Evolutionary conservation across 2,888 invertebrate genomes (phyloP), one percentile per base, ranked within the genome.

Genomic region (Pseudococcus jackbeardsleyi): DNA sequence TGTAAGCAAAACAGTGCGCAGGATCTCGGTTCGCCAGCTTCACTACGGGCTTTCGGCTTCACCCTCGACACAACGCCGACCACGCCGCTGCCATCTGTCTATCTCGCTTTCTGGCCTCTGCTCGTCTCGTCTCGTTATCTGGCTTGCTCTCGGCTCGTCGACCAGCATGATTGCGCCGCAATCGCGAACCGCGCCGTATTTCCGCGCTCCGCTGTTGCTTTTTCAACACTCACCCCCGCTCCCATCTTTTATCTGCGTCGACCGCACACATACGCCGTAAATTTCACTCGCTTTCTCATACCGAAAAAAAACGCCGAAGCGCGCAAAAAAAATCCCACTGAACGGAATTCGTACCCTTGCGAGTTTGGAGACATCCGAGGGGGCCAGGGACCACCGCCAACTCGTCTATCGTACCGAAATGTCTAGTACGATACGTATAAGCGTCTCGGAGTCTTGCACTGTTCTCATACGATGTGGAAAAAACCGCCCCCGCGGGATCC

Each of bases 1-100:
- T 82, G 79, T 82, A 46, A 82, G 79, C 46, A 46, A 82, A 46
- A 46, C 19, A 82, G 42, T 82, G 79, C 79, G 79, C 79, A 82
- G 79, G 79, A 82, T 82, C 79, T 82, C 17, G 42, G 79, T 82
- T 82, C 79, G 19, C 79, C 42, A 46, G 15, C 39, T 79, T 79
- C 79, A 42, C 42, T 12, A 17, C 79, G 26, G 6, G 72, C 26
- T 33, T 9, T 33, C 77, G 42, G n/a, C n/a, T 39, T 77, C 39
- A 77, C 39, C 39, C 39, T 39, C 77, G 72, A 77, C 39, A 72
- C 72, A 11, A 22, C 26, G 19, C 19, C 72, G 72, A 72, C 12
- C 54, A 54, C n/a, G 15, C 54, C 54, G 54, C 22, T 22, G 12
- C 64, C 59, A 59, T 59, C 59, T 59, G 59, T n/a, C 17, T 59